phyloP scores from a whole-genome alignment of 2,113 vertebrate species.

The Chloropsis cyanopogon region DNA sequence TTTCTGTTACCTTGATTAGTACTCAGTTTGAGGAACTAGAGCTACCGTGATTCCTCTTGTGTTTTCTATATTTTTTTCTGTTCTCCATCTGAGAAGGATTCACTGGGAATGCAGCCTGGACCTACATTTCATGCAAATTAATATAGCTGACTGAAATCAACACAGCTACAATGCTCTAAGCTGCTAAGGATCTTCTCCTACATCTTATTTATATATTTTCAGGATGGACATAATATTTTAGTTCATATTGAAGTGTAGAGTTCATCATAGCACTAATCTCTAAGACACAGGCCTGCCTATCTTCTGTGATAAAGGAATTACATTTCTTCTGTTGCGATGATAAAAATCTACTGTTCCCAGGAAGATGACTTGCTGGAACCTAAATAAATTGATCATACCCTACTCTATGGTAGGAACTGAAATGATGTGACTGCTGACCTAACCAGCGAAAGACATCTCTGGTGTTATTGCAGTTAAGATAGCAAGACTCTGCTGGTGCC shows the following conservation, averaged over 20 bases:
- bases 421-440: neutral
- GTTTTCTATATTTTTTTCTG: constrained; percentile 6
- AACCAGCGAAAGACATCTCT: neutral
- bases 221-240: neutral
- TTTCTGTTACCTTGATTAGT: neutral
- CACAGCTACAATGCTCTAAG: neutral
- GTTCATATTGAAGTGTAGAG: constrained; percentile 22
- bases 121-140: neutral
- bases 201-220: constrained; percentile 1
- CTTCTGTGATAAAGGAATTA: constrained; percentile 14
- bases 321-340: constrained; percentile 20
- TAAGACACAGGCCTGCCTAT: constrained; percentile 7
- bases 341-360: constrained; percentile 26
- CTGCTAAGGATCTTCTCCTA: neutral
- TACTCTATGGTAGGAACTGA: neutral
- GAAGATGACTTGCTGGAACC: constrained; percentile 33
- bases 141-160: neutral
- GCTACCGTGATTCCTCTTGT: neutral
- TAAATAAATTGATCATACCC: neutral
- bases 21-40: neutral
- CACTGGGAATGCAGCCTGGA: neutral
- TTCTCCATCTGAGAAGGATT: neutral
- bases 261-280: constrained; percentile 27
- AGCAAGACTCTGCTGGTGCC: neutral
- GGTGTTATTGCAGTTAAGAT: neutral